Evolutionary conservation across 2,113 vertebrate species (phyloP).

Genomic region (Phyllostomus hastatus): DNA sequence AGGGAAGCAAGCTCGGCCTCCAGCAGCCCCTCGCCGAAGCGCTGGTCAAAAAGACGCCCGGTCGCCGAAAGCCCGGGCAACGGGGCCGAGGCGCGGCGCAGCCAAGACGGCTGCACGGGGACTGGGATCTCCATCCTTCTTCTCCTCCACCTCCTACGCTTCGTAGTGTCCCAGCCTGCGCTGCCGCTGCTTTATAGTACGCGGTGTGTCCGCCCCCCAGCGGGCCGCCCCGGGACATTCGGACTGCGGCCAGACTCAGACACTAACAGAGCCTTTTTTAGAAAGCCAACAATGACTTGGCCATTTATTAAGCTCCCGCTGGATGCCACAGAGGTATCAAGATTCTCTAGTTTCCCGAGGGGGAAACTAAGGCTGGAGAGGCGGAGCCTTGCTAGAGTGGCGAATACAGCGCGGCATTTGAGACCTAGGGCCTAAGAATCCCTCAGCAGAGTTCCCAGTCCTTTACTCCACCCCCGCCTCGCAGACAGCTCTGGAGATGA

Average conservation of each 20-base stretch:
- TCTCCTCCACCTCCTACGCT: background rate
- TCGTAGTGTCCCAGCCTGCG: background rate
- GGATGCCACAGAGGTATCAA: constrained; percentile 28
- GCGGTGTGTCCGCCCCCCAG: constrained; percentile 46
- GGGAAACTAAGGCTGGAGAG: constrained; percentile 30
- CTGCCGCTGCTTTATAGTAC: constrained; percentile 48
- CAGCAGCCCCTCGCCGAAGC: constrained; percentile 79
- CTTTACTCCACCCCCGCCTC: background rate
- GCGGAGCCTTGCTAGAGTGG: background rate
- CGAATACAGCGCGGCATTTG: background rate
- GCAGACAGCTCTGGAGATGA: constrained; percentile 43
- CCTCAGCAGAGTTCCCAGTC: background rate
- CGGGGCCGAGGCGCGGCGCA: constrained; percentile 64
- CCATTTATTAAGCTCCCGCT: constrained; percentile 64
- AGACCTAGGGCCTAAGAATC: background rate
- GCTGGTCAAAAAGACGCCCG: constrained; percentile 78
- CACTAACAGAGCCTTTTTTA: constrained; percentile 70
- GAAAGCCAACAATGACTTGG: constrained; percentile 70
- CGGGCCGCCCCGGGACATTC: constrained; percentile 61
- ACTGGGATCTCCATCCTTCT: constrained; percentile 72
- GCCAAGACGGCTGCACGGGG: constrained; percentile 71
- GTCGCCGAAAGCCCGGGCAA: constrained; percentile 56
- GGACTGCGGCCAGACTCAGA: constrained; percentile 59
- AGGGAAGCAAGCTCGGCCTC: constrained; percentile 74
- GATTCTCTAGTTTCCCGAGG: background rate